A percentile compares a stretch with the other conserved stretches of the same genome.
These are phyloP conservation scores for Lydus trimaculatus DNA, from an alignment of 2,888 invertebrate genomes.

Conservation along the genomic window DNA sequence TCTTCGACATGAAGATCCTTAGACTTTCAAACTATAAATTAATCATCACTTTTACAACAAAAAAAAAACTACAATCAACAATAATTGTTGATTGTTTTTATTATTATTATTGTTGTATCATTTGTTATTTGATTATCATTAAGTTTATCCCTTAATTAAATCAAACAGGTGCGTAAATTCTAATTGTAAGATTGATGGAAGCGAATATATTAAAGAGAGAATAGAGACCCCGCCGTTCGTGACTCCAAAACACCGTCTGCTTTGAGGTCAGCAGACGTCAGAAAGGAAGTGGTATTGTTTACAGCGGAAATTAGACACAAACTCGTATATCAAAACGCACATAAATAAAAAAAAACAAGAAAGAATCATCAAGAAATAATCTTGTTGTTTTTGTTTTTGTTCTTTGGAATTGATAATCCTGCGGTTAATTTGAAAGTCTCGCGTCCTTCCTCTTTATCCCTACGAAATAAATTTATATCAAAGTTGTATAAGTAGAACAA, in stretches of 20 bases:
- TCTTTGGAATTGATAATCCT: background rate
- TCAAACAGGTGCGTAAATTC: constrained; percentile 9
- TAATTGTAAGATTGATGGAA: constrained; percentile 2
- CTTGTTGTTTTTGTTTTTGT: background rate
- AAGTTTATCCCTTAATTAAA: background rate
- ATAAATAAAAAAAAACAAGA: background rate
- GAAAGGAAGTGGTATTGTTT: constrained; percentile 19
- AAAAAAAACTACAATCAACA: background rate
- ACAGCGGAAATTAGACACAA: constrained; percentile 11
- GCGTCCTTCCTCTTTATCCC: constrained; percentile 1
- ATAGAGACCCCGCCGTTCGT: background rate
- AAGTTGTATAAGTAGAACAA: constrained; percentile 28
- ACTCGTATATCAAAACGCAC: background rate
- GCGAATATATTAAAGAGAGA: background rate
- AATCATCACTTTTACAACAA: background rate
- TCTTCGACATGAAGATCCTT: constrained; percentile 3
- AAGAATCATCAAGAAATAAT: background rate
- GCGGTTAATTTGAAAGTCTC: constrained; percentile 2
- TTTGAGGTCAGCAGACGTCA: constrained; percentile 8
- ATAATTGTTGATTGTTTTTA: background rate
- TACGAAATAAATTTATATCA: constrained; percentile 29
- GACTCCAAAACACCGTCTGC: background rate
- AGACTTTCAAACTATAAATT: background rate
- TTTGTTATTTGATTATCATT: background rate
- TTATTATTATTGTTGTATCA: background rate